Conservation (phyloP, 2,113 vertebrate genomes). For the Dromiciops gliroides region DNA sequence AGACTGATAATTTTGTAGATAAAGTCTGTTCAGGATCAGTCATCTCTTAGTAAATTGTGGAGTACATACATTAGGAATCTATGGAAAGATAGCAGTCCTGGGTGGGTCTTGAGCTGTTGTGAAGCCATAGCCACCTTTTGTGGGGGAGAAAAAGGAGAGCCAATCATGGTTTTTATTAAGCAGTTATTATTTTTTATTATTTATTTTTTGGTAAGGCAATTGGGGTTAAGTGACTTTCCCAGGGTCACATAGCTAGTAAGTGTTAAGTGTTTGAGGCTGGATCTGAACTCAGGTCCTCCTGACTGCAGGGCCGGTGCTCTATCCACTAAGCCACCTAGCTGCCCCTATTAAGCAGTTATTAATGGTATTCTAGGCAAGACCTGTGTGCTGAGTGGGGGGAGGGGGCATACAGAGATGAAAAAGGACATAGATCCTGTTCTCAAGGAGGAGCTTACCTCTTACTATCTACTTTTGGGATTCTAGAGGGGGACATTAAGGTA, state of each 20-base stretch:
- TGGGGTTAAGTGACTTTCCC: too few species aligned
- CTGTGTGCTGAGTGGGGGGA: neutral
- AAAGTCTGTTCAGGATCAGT: too few species aligned
- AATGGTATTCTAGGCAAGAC: neutral
- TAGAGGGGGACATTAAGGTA: neutral
- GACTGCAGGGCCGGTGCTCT: too few species aligned
- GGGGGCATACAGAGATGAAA: neutral
- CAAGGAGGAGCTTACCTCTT: neutral
- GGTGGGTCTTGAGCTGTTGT: neutral
- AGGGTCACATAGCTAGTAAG: too few species aligned
- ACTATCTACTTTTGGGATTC: neutral
- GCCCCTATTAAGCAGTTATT: neutral
- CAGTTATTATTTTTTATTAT: too few species aligned
- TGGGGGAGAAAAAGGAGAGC: neutral
- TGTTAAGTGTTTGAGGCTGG: too few species aligned
- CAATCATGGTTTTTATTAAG: neutral
- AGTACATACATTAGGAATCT: neutral
- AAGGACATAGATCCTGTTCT: neutral
- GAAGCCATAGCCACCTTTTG: neutral
- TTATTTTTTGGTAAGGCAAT: too few species aligned
- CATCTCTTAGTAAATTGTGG: too few species aligned
- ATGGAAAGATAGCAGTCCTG: neutral
- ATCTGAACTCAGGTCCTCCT: too few species aligned
- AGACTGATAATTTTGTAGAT: too few species aligned
- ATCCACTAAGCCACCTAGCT: too few species aligned